Base-by-base conservation (phyloP, 2,888 invertebrate species). In the Chrysolina americana region DNA sequence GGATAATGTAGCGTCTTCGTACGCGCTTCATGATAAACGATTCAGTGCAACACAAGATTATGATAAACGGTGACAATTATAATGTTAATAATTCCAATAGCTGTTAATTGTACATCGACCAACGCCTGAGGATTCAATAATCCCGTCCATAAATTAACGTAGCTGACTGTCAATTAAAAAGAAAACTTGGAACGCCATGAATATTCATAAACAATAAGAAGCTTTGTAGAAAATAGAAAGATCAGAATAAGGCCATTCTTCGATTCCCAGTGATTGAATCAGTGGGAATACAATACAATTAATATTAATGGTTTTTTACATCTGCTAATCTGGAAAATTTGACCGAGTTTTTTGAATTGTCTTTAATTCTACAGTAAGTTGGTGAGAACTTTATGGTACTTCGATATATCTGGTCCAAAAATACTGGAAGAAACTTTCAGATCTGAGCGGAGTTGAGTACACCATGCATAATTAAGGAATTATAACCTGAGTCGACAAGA, bases 1-100 rank as follows among this genome's bases (percentile, higher is more conserved):
- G 69, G 69, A 47, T 70, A 70, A 62, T 62, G 69, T 28, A 70
- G 69, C 69, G 23, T 70, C 69, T 70, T 70, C 59, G 17, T 70
- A 47, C 21, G 69, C 47, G 65, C 44, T 44, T 36, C 44, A 23
- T 44, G 47, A 47, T 44, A 65, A 65, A 47, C 47, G 47, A 65
- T 44, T 47, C 19, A 47, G 21, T 3, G n/a, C 65, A 65, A 65
- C 47, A 44, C 21, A 44, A 47, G 21, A 65, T 65, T 70, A 70
- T 70, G 69, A 70, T 70, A 41, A 53, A 68, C 53, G 21, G 68
- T 68, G 68, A 68, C 68, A 68, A 68, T 68, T 68, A 68, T 50
- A 36, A 41, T 53, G 41, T 68, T 68, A 68, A 68, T 53, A 53
- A 53, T 41, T 41, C 53, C 41, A 41, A 53, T 41, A 53, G 68